These are phyloP conservation scores for Sinodicranocentrus sp. DNA, from an alignment of 2,888 invertebrate species.

Conservation along the genomic window DNA sequence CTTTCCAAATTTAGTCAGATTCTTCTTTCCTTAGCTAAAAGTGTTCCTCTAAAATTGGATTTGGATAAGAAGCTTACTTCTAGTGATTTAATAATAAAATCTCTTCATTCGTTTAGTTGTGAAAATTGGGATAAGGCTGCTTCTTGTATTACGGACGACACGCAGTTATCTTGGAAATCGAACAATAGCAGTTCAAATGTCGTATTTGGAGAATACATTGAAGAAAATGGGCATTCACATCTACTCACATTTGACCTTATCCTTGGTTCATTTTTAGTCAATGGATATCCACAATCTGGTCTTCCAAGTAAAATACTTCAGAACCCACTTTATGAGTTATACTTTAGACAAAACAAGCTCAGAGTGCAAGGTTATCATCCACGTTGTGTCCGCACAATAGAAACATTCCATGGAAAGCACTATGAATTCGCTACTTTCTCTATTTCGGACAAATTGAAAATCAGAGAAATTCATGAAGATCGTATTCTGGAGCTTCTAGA, in stretches of 20 bases:
- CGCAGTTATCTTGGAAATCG: neutral
- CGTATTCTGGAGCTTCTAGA: conserved; percentile 8
- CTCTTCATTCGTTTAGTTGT: conserved; percentile 19
- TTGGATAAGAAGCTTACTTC: conserved; percentile 21
- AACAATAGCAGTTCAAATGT: conserved; percentile 10
- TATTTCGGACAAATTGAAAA: neutral
- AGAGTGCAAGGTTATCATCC: conserved; percentile 15
- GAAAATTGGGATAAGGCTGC: conserved; percentile 33
- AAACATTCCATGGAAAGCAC: conserved; percentile 45
- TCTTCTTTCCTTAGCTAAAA: conserved; percentile 11
- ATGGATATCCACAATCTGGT: conserved; percentile 27
- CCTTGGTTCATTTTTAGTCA: conserved; percentile 45
- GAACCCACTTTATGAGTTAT: conserved; percentile 19
- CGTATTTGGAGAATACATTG: conserved; percentile 14
- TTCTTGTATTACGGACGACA: neutral
- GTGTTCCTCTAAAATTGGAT: conserved; percentile 28
- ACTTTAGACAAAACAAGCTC: conserved; percentile 27
- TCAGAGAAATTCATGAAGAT: conserved; percentile 28
- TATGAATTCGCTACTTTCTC: conserved; percentile 29
- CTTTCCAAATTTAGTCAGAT: conserved; percentile 26
- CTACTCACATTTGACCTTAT: conserved; percentile 47
- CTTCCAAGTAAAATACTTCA: conserved; percentile 5
- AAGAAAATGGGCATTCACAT: neutral
- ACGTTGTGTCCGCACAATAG: conserved; percentile 8
- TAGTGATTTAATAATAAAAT: neutral